Conservation (phyloP, 2,113 vertebrate genomes). For the Siphamia tubifer region DNA sequence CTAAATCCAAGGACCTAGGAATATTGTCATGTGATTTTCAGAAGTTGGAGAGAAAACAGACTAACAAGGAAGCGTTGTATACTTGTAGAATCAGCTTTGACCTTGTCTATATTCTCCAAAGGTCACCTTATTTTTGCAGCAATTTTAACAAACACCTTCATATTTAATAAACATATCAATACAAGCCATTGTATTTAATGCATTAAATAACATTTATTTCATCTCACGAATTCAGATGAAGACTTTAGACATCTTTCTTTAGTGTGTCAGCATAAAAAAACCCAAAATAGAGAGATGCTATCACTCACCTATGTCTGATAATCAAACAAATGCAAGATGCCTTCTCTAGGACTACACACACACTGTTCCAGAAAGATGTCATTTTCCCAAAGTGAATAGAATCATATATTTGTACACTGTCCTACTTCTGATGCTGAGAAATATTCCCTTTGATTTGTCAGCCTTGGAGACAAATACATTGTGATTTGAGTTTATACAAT, state of each 20-base stretch:
- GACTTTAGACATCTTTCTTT: background rate
- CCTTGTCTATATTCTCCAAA: background rate
- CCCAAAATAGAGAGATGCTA: slow-evolving; percentile 13
- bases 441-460: slow-evolving; percentile 8
- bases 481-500: too few relatives aligned
- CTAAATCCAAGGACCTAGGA: background rate
- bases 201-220: background rate
- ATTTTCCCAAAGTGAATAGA: slow-evolving; percentile 15
- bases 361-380: slow-evolving; percentile 32
- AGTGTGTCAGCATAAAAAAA: background rate
- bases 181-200: background rate
- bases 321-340: slow-evolving; percentile 13
- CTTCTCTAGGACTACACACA: background rate
- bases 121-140: background rate
- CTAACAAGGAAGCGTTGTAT: background rate
- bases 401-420: slow-evolving; percentile 1
- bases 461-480: too few relatives aligned
- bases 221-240: background rate
- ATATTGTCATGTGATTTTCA: background rate
- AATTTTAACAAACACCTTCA: too few relatives aligned
- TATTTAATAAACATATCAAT: background rate
- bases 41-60: background rate
- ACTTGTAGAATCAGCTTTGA: background rate
- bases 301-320: slow-evolving; percentile 7
- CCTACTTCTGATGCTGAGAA: slow-evolving; percentile 36